A percentile compares a stretch with the other conserved stretches of the same genome.
Conservation (phyloP, 2,797 vertebrate species). For the Zonotrichia albicollis region DNA sequence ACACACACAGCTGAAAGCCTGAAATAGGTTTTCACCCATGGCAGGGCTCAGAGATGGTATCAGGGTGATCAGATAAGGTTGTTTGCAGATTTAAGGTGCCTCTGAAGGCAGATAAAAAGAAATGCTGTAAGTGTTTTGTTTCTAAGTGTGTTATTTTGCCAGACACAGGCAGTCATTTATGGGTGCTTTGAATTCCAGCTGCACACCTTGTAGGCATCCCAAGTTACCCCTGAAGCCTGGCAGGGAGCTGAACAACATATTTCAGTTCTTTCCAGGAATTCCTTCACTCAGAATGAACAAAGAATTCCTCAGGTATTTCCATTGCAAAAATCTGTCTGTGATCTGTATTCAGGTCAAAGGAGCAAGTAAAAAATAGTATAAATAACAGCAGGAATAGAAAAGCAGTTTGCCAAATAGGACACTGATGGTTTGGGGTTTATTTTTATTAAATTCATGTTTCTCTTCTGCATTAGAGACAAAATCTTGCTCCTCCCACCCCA, state of each 20-base stretch:
- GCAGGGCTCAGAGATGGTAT: background rate
- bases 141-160: background rate
- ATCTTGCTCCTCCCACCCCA: background rate
- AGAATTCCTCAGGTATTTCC: background rate
- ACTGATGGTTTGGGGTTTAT: background rate
- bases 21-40: background rate
- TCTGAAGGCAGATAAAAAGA: background rate
- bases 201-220: background rate
- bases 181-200: background rate
- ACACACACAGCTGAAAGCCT: background rate
- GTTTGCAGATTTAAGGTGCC: background rate
- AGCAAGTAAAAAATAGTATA: background rate
- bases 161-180: background rate
- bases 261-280: background rate
- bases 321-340: background rate
- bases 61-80: background rate
- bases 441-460: background rate
- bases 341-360: background rate
- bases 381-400: background rate
- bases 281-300: background rate
- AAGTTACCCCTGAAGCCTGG: background rate
- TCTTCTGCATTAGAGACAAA: background rate
- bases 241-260: background rate
- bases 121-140: background rate
- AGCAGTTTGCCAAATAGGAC: background rate